Percentiles rank a stretch among this genome's conserved stretches.
These are phyloP conservation scores for Caerostris darwini DNA, from an alignment of 1,140 invertebrate genomes.

Conservation along the genomic window DNA sequence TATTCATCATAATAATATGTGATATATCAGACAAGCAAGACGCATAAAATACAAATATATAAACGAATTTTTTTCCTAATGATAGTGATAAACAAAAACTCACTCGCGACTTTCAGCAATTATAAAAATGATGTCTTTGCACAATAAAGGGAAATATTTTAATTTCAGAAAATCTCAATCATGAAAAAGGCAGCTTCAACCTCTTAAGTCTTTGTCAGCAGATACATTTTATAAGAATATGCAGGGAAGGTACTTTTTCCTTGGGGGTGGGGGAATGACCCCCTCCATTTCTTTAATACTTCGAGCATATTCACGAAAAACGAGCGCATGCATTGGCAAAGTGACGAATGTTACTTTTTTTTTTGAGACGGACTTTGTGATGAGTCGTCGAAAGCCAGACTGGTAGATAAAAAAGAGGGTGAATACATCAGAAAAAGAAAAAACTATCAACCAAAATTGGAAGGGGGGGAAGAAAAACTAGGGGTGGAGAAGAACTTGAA, in stretches of 20 bases:
- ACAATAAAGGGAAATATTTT: neutral
- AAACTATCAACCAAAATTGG: neutral
- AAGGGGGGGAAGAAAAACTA: too few species aligned
- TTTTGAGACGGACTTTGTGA: neutral
- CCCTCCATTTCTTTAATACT: neutral
- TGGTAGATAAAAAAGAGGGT: neutral
- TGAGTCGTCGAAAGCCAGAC: neutral
- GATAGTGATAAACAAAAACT: too few species aligned
- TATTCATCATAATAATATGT: too few species aligned
- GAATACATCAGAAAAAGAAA: neutral
- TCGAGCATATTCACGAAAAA: neutral
- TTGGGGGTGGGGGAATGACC: too few species aligned
- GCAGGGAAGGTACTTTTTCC: neutral
- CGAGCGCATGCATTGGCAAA: too few species aligned
- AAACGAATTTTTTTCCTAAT: too few species aligned
- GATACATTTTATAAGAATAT: neutral
- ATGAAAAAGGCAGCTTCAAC: neutral
- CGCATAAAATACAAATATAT: too few species aligned
- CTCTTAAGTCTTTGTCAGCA: neutral
- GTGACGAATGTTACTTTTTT: neutral
- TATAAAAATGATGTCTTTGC: too few species aligned
- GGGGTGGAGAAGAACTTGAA: neutral
- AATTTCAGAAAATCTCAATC: neutral
- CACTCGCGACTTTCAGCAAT: too few species aligned
- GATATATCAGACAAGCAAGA: too few species aligned